These are phyloP conservation scores for Drosophila anceps DNA, from an alignment of 2,888 invertebrate species.

Conservation along the genomic window DNA sequence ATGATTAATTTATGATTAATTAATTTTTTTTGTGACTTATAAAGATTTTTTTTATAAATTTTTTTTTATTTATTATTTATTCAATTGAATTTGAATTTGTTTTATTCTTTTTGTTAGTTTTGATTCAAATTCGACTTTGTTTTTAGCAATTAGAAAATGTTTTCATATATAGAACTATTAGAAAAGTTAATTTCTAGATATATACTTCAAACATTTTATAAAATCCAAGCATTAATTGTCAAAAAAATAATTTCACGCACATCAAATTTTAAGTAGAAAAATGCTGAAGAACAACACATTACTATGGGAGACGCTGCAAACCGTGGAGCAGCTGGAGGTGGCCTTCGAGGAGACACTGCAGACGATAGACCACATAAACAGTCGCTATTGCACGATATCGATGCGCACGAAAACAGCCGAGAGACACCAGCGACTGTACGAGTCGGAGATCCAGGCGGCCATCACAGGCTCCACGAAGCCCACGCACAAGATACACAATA, in stretches of 20 bases:
- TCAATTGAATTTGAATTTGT: too few species aligned
- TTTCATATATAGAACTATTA: too few species aligned
- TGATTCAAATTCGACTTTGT: too few species aligned
- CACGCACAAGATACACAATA: slow-evolving; percentile 12
- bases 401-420: slow-evolving; percentile 14
- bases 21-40: too few species aligned
- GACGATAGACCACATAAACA: slow-evolving; percentile 40
- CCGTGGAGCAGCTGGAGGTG: slow-evolving; percentile 51
- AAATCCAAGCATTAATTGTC: slow-evolving; percentile 8
- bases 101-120: too few species aligned
- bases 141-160: too few species aligned
- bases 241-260: slow-evolving; percentile 6
- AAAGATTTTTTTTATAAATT: too few species aligned
- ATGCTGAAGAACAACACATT: slow-evolving; percentile 44
- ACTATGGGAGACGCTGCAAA: slow-evolving; percentile 53
- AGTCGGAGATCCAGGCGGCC: slow-evolving; percentile 62
- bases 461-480: slow-evolving; percentile 29
- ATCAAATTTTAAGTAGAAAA: slow-evolving; percentile 44
- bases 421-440: slow-evolving; percentile 37
- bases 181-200: too few species aligned
- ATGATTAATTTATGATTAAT: too few species aligned
- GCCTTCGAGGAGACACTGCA: slow-evolving; percentile 49
- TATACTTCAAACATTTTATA: not conserved
- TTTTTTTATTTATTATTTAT: too few species aligned
- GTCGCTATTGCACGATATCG: slow-evolving; percentile 48